Percentiles rank a stretch among this genome's conserved stretches.
Conservation (phyloP, 2,113 vertebrate genomes). For the Alligator sinensis region DNA sequence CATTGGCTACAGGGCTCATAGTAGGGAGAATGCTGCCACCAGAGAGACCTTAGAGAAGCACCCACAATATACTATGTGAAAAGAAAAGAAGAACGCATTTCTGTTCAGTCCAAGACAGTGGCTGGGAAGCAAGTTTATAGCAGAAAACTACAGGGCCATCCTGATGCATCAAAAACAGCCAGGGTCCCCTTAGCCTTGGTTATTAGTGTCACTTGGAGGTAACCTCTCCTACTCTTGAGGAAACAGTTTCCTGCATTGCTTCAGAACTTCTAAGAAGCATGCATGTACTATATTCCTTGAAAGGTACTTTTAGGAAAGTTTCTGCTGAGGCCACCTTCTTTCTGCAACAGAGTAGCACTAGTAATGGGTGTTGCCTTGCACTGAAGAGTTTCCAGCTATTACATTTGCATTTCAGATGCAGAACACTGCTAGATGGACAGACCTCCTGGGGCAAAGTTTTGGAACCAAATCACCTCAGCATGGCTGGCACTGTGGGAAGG, state of each 20-base stretch:
- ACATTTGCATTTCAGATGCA: slow-evolving; percentile 19
- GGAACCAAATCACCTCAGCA: neutral
- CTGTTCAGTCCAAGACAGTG: neutral
- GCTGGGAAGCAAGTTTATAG: neutral
- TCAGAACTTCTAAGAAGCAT: neutral
- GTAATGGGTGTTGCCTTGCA: slow-evolving; percentile 11
- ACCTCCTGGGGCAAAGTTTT: neutral
- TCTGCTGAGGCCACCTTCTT: neutral
- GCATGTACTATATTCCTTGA: neutral
- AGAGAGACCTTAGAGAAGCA: neutral
- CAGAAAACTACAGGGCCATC: neutral
- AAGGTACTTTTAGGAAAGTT: neutral
- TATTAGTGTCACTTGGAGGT: neutral
- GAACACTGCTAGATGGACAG: neutral
- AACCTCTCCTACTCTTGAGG: neutral
- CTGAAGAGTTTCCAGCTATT: neutral
- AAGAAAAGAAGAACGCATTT: neutral
- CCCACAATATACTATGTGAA: neutral
- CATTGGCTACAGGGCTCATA: too few relatives aligned
- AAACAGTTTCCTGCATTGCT: neutral
- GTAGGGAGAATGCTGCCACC: too few relatives aligned
- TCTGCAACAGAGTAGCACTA: neutral
- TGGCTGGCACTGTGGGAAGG: neutral
- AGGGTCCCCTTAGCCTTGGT: neutral
- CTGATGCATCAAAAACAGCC: neutral